Evolutionary conservation across 2,888 invertebrate genomes (phyloP), one percentile per base, ranked within the genome.

Genomic region (Sinhomidia bicolor): DNA sequence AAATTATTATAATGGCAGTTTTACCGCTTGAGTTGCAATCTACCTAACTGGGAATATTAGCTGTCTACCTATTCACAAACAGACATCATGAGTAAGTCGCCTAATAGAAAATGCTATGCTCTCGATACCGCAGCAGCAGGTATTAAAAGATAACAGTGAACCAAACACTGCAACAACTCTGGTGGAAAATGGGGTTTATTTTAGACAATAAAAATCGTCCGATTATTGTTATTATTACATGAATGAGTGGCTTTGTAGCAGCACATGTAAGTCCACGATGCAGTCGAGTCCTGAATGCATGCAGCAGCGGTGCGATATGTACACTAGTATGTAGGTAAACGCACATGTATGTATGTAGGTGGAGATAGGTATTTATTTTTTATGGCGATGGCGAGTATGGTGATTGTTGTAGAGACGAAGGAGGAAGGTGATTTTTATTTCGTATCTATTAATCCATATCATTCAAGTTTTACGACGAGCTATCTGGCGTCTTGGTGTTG

Each of bases 101-200:
- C 9, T 62, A 12, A 62, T 62, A 32, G n/a, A 71, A 71, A 71
- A 23, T 71, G 71, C 71, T 44, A 71, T 44, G 71, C 71, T 71
- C 71, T 71, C 44, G 71, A 71, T 71, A 71, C 20, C 44, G 12
- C 9, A 44, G 1, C 62, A 62, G 12, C 29, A 29, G 26, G 14
- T 29, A 10, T 29, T 62, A 14, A 29, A 51, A 17, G 54, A 44
- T 57, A 20, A 44, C 26, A 65, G 10, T 32, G 17, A 68, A 7
- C 17, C 9, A 10, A 36, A 71, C n/a, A n/a, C n/a, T n/a, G n/a
- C n/a, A n/a, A n/a, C n/a, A n/a, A n/a, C n/a, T n/a, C n/a, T n/a
- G n/a, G n/a, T 74, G n/a, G 60, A 80, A 65, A 81, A 47, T 65
- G 62, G 29, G 81, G 81, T 81, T 81, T 81, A 81, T 81, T 81